Evolutionary conservation across 1,140 invertebrate genomes (phyloP).

Genomic region (Drosophila sproati): DNA sequence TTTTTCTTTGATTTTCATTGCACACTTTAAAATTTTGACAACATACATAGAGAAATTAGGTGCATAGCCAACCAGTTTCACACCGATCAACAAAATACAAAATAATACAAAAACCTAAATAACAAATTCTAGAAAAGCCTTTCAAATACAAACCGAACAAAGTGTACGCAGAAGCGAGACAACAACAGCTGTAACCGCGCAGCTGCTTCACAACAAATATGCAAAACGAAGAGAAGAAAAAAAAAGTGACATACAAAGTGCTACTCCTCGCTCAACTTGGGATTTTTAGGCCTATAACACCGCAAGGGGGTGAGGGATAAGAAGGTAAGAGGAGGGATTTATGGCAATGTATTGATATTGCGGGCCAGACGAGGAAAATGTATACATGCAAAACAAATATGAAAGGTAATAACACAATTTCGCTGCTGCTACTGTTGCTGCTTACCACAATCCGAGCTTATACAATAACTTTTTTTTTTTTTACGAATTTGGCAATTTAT

Average conservation of each 20-base stretch:
- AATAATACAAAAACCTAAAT: slow-evolving; percentile 5
- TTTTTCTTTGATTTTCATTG: slow-evolving; percentile 73
- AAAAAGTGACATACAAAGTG: slow-evolving; percentile 60
- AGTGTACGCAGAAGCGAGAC: slow-evolving; percentile 69
- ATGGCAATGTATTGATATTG: slow-evolving; percentile 8
- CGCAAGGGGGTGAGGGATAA: slow-evolving; percentile 24
- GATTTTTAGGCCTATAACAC: slow-evolving; percentile 28
- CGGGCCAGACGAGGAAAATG: slow-evolving; percentile 4
- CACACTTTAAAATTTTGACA: slow-evolving; percentile 69
- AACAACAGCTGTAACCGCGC: slow-evolving; percentile 67
- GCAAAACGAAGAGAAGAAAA: slow-evolving; percentile 38
- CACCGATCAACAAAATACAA: slow-evolving; percentile 10
- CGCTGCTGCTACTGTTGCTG: background rate
- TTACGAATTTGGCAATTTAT: slow-evolving; percentile 13
- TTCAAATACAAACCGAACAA: slow-evolving; percentile 3
- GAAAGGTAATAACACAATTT: background rate
- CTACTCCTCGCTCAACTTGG: slow-evolving; percentile 42
- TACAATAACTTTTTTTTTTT: slow-evolving; percentile 5
- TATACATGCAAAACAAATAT: background rate
- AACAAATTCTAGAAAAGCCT: slow-evolving; percentile 1
- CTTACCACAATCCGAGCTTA: slow-evolving; percentile 23
- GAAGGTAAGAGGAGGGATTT: slow-evolving; percentile 32
- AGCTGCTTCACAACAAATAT: slow-evolving; percentile 67
- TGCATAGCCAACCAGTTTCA: slow-evolving; percentile 28
- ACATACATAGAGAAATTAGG: slow-evolving; percentile 42